These are phyloP conservation scores for Notoglanidium macrostoma DNA, from an alignment of 2,797 vertebrate genomes.

Conservation along the genomic window DNA sequence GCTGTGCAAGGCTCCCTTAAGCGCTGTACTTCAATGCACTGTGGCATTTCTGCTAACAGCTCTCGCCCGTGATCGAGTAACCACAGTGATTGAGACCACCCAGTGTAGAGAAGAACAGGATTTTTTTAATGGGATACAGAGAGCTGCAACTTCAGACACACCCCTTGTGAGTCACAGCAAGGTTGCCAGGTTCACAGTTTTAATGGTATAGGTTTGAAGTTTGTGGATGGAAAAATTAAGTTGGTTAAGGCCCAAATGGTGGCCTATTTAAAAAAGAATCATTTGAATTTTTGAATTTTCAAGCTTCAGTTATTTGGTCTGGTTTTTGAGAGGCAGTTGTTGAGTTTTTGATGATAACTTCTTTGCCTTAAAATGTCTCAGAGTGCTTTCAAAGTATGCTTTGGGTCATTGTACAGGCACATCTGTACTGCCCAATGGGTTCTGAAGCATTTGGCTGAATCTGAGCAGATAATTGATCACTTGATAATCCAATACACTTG, in stretches of 20 bases:
- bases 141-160: not conserved
- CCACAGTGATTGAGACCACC: not conserved
- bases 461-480: not conserved
- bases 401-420: not conserved
- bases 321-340: not conserved
- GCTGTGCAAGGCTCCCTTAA: not conserved
- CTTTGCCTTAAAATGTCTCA: not conserved
- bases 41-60: not conserved
- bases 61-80: not conserved
- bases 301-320: not conserved
- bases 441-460: not conserved
- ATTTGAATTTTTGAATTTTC: not conserved
- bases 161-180: not conserved
- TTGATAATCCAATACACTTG: not conserved
- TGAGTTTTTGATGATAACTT: not conserved
- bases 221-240: not conserved
- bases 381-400: not conserved
- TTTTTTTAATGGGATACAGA: not conserved
- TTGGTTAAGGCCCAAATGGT: not conserved
- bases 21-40: not conserved
- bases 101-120: not conserved
- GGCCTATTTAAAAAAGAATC: no score
- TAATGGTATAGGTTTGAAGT: not conserved
- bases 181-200: constrained; percentile 9
- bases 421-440: not conserved